These are phyloP conservation scores for Torymus auratus DNA, from an alignment of 2,888 invertebrate genomes.

Conservation along the genomic window DNA sequence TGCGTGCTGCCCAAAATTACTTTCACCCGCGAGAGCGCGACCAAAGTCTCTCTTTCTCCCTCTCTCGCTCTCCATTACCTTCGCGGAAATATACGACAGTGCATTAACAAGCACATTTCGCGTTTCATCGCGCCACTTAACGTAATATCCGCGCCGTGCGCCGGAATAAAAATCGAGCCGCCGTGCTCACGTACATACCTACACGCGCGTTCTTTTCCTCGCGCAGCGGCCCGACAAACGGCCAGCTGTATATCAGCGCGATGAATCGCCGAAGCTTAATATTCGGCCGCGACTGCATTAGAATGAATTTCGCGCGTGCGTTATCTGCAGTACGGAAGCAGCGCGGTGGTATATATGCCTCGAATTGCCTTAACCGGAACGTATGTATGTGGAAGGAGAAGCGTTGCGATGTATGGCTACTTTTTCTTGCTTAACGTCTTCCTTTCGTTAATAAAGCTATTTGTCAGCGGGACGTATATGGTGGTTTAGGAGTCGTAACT, in stretches of 20 bases:
- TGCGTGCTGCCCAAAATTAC: constrained; percentile 6
- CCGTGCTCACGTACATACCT: not conserved
- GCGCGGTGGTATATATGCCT: not conserved
- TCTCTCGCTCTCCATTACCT: not conserved
- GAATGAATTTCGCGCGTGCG: constrained; percentile 46
- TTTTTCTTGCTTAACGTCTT: constrained; percentile 41
- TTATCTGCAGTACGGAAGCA: not conserved
- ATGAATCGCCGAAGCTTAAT: constrained; percentile 53
- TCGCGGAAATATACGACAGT: not conserved
- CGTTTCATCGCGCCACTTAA: constrained; percentile 74
- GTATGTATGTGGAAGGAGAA: constrained; percentile 10
- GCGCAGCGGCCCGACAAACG: constrained; percentile 36
- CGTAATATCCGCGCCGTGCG: constrained; percentile 65
- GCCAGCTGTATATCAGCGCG: constrained; percentile 35
- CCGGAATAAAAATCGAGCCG: constrained; percentile 66
- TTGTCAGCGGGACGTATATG: too few species aligned
- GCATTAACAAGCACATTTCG: constrained; percentile 74
- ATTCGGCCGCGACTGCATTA: constrained; percentile 39
- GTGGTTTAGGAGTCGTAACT: too few species aligned
- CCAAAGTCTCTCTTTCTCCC: too few species aligned
- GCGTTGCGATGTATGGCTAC: constrained; percentile 45
- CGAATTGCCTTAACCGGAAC: constrained; percentile 43
- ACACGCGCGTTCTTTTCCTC: not conserved
- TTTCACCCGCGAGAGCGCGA: not conserved
- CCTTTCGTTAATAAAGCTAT: too few species aligned